Base-by-base conservation (phyloP, 2,888 invertebrate genomes). In the Dasypogon diadema region DNA sequence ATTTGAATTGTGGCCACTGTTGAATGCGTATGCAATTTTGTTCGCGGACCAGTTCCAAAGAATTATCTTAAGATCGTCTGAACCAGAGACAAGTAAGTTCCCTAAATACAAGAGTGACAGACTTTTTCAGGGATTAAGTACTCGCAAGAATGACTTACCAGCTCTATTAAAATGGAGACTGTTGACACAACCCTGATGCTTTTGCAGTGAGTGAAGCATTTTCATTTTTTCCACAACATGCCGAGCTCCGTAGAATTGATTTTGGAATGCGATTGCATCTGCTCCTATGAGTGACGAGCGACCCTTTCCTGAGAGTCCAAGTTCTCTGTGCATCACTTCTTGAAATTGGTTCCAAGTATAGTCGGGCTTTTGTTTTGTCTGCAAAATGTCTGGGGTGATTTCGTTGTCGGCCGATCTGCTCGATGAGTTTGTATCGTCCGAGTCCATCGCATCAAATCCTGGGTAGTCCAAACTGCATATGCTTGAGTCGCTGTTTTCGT, bases 1-100 rank as follows among this genome's bases (percentile, higher is more conserved):
- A 83, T 98, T 97, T 42, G 92, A 91, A 79, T 90, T 89, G 86
- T 98, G 98, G 1, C 95, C 95, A 18, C 94, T 94, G 80, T 91
- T 90, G 81, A 93, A 93, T 2, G 89, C 88, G 79, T 92, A 88
- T 37, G 90, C 84, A 1, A 90, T 87, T 78, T 89, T 90, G 74
- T 91, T 92, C 10, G 88, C 86, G 14, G 93, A 91, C 97, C 97
- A 98, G 83, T 98, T 93, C 98, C 98, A 98, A 8, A 98, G 87
- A 10, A 93, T 90, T 4, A 97, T 91, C 77, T 90, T 89, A 65
- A 92, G 90, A 87, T 98, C 98, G 87, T 98, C 98, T 0, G 97
- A 96, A 0, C 96, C 97, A 79, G 95, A 95, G 2, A 93, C 95
- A 77, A 98, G 86, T 55, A 94, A 87, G 54, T 91, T 89, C 2